These are phyloP conservation scores for Synergus japonicus DNA, from an alignment of 2,888 invertebrate species.

Conservation along the genomic window DNA sequence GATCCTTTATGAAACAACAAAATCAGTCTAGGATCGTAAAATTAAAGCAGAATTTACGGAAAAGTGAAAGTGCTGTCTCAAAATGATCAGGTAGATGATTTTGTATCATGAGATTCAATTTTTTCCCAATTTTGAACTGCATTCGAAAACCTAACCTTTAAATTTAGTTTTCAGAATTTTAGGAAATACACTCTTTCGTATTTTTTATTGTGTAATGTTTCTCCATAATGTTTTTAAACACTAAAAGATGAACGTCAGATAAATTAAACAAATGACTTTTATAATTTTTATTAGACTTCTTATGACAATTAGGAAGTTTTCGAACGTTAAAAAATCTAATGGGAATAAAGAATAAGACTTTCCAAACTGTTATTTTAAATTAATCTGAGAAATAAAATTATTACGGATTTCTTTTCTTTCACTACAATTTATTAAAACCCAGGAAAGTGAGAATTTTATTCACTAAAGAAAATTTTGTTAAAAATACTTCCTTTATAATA, in stretches of 20 bases:
- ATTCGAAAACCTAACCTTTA: not conserved
- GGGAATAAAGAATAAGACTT: too few relatives aligned
- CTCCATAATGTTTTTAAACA: not conserved
- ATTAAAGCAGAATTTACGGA: not conserved
- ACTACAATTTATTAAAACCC: too few relatives aligned
- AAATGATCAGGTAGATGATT: not conserved
- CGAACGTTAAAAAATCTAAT: too few relatives aligned
- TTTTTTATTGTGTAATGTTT: not conserved
- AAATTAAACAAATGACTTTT: not conserved
- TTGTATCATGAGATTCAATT: not conserved
- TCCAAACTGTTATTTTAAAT: too few relatives aligned
- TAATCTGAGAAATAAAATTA: not conserved
- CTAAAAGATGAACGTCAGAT: not conserved
- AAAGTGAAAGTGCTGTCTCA: not conserved
- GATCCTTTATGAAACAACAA: not conserved
- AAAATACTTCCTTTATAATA: not conserved
- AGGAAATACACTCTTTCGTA: not conserved
- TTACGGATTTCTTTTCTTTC: not conserved
- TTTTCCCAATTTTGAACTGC: not conserved
- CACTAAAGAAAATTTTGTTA: too few relatives aligned
- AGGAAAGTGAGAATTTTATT: too few relatives aligned
- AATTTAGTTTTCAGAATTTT: not conserved
- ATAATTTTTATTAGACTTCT: too few relatives aligned
- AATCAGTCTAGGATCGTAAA: not conserved
- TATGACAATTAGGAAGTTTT: too few relatives aligned